Evolutionary conservation across 2,797 vertebrate species (phyloP), one percentile per base, ranked within the genome.

Genomic region (Craterocephalus amniculus): DNA sequence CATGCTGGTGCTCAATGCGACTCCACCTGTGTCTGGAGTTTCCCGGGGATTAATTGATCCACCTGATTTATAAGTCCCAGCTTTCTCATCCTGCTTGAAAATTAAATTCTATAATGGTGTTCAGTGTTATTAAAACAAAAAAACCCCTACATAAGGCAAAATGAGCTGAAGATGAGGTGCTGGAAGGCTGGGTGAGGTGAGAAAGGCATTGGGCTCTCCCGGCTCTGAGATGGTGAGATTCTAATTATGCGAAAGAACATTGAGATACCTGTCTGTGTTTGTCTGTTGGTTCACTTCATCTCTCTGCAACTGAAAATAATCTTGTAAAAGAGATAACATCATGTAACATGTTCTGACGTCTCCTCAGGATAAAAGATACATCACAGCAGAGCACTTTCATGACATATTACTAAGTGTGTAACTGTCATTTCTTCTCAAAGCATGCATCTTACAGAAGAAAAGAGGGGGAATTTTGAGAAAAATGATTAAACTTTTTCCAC

Each of bases 291-390:
- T 54, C 45, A 27, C 22, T 58, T 45, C 24, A 54, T 18, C 27
- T 20, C 9, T 32, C 16, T 60, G 12, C 35, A 60, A 29, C 45
- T 66, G 31, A 56, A 64, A 63, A 49, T 35, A n/a, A 7, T 20
- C 24, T 13, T 45, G n/a, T 34, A 34, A 31, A 48, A 56, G 20
- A 36, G 8, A 48, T n/a, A 22, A 22, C 18, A 4, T 22, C 18
- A 4, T 22, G 2, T 40, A 16, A 14, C 16, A 48, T 48, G 7
- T 48, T 48, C 20, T 8, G 6, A n/a, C n/a, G 43, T n/a, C 5
- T 48, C 43, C 20, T 48, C 18, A n/a, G 43, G n/a, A 9, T 48
- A 14, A 48, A 22, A n/a, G 20, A n/a, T 26, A 24, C 16, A 45
- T 22, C 22, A 26, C 48, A 24, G 48, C 22, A 51, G n/a, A 26